Base-by-base conservation (phyloP, 2,888 invertebrate species). In the Coenonympha glycerion region DNA sequence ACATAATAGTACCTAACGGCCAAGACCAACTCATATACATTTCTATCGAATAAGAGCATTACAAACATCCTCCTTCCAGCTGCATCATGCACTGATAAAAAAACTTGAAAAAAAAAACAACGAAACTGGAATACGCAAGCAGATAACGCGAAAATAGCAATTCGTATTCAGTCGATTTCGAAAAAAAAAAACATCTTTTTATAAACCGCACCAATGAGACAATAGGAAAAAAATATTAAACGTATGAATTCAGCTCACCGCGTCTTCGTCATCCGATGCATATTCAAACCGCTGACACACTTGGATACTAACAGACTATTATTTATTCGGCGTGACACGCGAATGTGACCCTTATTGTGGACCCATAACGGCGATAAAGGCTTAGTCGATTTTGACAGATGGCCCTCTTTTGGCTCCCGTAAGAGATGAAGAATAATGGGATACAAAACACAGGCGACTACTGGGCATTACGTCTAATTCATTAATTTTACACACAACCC, bases 391-490 rank as follows among this genome's bases (percentile, higher is more conserved):
- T 60, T 59, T 65, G 59, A 64, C 65, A 59, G 62, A 59, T 59
- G 60, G 49, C 54, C 54, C 56, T 55, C 55, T 52, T 53, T 53
- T 55, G 55, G 54, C 59, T 54, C 53, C 49, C 52, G 51, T 58
- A 59, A 57, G 57, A 64, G 65, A 80, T 75, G 74, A 77, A 75
- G 73, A 80, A 77, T 79, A 76, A 79, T 76, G 70, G 69, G 69
- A 68, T 64, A 81, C 77, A 76, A 80, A 80, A 77, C 72, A 74
- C 72, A 66, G 66, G 69, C 76, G 77, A 78, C 79, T 80, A 76
- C 76, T 71, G 71, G 73, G 79, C 76, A 79, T 82, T 78, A 76
- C 73, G 78, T 75, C 71, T 81, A 83, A 81, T 85, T 82, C 86
- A 83, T 86, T 84, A 84, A 83, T 83, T 80, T 82, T 78, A 81